phyloP scores from a whole-genome alignment of 2,113 vertebrate species.

The Centropus bengalensis region DNA sequence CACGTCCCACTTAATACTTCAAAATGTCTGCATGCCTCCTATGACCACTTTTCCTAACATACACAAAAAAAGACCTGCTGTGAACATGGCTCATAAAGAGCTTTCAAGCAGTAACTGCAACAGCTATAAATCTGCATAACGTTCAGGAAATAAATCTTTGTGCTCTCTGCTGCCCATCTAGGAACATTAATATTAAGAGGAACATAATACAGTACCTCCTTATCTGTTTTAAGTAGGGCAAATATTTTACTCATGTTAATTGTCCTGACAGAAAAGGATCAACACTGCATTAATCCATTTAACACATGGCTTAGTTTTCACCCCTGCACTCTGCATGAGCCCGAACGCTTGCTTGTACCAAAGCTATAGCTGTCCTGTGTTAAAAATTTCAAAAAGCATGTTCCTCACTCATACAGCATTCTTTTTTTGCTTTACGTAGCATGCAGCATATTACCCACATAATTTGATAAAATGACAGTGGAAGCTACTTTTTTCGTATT shows the following conservation, averaged over 20 bases:
- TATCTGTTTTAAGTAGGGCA: constrained; percentile 72
- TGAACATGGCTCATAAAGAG: constrained; percentile 21
- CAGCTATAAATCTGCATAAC: constrained; percentile 67
- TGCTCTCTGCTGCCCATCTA: constrained; percentile 26
- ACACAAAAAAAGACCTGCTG: background rate
- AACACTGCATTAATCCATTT: constrained; percentile 70
- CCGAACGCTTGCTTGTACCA: background rate
- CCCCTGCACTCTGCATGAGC: background rate
- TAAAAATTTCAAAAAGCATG: background rate
- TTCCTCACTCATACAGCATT: background rate
- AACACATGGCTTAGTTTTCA: constrained; percentile 63
- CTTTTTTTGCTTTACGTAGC: background rate
- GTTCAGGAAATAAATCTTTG: constrained; percentile 72
- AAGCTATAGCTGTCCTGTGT: background rate
- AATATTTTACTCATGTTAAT: constrained; percentile 74
- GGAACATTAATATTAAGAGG: constrained; percentile 68
- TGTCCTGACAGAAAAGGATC: constrained; percentile 69
- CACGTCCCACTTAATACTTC: background rate
- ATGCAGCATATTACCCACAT: background rate
- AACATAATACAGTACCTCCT: constrained; percentile 34
- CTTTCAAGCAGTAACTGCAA: constrained; percentile 62
- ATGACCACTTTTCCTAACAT: constrained; percentile 7
- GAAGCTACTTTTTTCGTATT: background rate
- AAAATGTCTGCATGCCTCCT: background rate
- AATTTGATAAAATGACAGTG: background rate